Evolutionary conservation across 2,888 invertebrate genomes (phyloP).

Genomic region (Drosophila testacea): DNA sequence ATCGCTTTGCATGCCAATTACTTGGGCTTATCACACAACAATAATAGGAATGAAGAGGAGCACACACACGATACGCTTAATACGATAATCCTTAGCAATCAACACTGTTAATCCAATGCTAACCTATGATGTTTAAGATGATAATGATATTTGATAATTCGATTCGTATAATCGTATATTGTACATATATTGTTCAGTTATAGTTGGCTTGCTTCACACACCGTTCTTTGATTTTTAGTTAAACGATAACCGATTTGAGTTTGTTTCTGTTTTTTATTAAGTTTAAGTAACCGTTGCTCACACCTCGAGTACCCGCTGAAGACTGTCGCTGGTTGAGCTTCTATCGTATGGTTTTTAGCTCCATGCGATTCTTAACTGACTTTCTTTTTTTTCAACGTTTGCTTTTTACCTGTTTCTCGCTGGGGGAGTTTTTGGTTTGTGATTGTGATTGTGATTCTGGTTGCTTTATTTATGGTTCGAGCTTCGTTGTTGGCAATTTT

Average conservation of each 20-base stretch:
- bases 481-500: constrained; percentile 65
- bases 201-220: constrained; percentile 50
- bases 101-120: constrained; percentile 63
- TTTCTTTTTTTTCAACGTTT: constrained; percentile 63
- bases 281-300: constrained; percentile 60
- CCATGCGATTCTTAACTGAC: constrained; percentile 67
- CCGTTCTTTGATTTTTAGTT: constrained; percentile 36
- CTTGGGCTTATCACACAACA: constrained; percentile 37
- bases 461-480: constrained; percentile 53
- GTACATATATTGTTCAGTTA: constrained; percentile 28
- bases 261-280: constrained; percentile 13
- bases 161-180: constrained; percentile 3
- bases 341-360: constrained; percentile 82
- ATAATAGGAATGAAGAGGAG: constrained; percentile 7
- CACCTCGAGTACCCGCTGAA: constrained; percentile 74
- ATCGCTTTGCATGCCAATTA: constrained; percentile 63
- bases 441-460: constrained; percentile 56
- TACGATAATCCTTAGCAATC: constrained; percentile 52
- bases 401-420: constrained; percentile 69
- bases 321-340: constrained; percentile 79
- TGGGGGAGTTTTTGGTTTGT: constrained; percentile 66
- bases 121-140: constrained; percentile 45
- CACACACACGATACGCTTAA: constrained; percentile 44
- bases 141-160: constrained; percentile 37
- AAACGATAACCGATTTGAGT: constrained; percentile 47